Conservation (phyloP, 2,888 invertebrate genomes). For the Ischnus inquisitorius region DNA sequence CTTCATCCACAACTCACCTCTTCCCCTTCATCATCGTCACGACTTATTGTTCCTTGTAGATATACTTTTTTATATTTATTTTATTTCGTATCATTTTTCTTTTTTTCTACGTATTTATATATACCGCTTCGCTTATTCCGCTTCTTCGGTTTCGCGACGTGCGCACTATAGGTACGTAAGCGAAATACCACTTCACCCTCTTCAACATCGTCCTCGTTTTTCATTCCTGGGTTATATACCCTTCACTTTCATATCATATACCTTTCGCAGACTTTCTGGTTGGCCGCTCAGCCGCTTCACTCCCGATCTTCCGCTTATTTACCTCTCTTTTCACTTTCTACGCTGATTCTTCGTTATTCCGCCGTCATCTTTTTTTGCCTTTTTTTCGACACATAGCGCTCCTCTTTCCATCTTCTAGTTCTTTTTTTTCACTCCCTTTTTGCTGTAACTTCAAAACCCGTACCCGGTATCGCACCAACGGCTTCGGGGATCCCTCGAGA, state of each 20-base stretch:
- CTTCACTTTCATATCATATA: constrained; percentile 6
- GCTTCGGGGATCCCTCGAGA: background rate
- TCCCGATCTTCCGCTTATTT: constrained; percentile 12
- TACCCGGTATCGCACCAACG: background rate
- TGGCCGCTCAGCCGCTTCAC: constrained; percentile 8
- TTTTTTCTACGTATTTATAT: constrained; percentile 9
- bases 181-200: constrained; percentile 15
- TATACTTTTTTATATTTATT: background rate
- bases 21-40: constrained; percentile 51
- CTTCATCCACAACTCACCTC: constrained; percentile 3
- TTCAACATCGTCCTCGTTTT: constrained; percentile 32
- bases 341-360: background rate
- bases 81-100: background rate
- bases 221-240: background rate
- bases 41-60: constrained; percentile 37
- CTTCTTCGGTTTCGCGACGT: constrained; percentile 11
- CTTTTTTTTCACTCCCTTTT: background rate
- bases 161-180: background rate
- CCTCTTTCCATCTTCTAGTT: background rate
- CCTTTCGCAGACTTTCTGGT: background rate
- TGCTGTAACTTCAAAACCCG: constrained; percentile 16
- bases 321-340: constrained; percentile 4
- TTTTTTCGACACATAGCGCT: background rate
- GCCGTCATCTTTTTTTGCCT: background rate
- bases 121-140: constrained; percentile 16